Percentiles rank a stretch among this genome's conserved stretches.
phyloP scores from a whole-genome alignment of 2,888 invertebrate species.

The Exocentrus adspersus region DNA sequence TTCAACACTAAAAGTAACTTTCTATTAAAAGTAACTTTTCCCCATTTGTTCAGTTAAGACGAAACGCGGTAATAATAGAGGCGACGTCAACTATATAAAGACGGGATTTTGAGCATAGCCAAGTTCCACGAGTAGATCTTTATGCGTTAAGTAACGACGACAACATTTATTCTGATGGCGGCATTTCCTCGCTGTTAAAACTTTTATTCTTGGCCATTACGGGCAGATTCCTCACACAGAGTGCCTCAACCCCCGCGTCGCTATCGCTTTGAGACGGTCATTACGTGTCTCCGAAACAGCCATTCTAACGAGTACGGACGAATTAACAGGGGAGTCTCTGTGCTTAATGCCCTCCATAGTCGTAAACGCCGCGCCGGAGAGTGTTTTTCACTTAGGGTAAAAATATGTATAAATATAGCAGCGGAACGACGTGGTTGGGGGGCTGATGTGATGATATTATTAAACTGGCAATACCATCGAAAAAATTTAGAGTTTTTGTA shows the following conservation, averaged over 20 bases:
- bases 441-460: too few relatives aligned
- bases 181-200: conserved; percentile 13
- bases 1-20: too few relatives aligned
- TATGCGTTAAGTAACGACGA: background rate
- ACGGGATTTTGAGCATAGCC: background rate
- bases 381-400: conserved; percentile 33
- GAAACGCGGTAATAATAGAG: background rate
- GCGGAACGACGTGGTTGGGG: too few relatives aligned
- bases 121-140: background rate
- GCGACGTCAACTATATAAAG: background rate
- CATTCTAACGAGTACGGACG: conserved; percentile 36
- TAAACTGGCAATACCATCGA: too few relatives aligned
- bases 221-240: background rate
- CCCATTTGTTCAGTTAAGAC: background rate
- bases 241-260: conserved; percentile 10
- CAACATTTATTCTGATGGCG: background rate
- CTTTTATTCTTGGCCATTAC: conserved; percentile 21
- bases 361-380: conserved; percentile 38
- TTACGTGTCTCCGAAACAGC: conserved; percentile 37
- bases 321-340: conserved; percentile 39
- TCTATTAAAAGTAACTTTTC: too few relatives aligned
- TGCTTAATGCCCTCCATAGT: conserved; percentile 41
- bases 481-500: too few relatives aligned
- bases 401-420: too few relatives aligned
- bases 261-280: conserved; percentile 31